A percentile compares a stretch with the other conserved stretches of the same genome.
These are phyloP conservation scores for Nesogale talazaci DNA, from an alignment of 2,113 vertebrate species.

Conservation along the genomic window DNA sequence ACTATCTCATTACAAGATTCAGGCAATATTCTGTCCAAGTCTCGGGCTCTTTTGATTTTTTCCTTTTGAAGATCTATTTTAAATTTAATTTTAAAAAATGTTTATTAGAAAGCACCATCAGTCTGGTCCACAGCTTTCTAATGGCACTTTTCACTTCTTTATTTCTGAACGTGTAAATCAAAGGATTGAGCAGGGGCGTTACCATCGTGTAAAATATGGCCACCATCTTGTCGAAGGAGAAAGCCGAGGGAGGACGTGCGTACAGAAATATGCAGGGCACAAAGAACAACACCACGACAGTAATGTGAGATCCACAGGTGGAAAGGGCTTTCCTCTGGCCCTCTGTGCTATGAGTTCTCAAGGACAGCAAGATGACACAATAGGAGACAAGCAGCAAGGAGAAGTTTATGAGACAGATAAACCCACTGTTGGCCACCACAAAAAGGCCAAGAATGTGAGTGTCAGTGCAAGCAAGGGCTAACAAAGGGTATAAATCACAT, in stretches of 20 bases:
- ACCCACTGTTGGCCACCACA: not conserved
- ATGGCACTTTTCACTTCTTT: not conserved
- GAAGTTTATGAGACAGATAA: not conserved
- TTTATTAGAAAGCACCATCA: not conserved
- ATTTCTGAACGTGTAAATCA: not conserved
- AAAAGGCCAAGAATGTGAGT: not conserved
- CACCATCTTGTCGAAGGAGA: not conserved
- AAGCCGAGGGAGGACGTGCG: not conserved
- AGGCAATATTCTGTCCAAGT: no score
- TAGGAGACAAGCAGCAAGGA: not conserved
- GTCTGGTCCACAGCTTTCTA: not conserved
- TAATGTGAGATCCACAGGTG: not conserved
- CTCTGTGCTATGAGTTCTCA: not conserved
- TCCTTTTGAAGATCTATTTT: not conserved
- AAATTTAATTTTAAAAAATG: not conserved
- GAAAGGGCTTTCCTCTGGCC: not conserved
- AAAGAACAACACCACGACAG: not conserved
- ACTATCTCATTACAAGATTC: no score
- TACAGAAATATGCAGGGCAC: not conserved
- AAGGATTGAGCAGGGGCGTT: not conserved
- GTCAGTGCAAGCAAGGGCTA: not conserved
- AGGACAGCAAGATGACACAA: not conserved
- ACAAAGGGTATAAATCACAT: not conserved
- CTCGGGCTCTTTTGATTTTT: not conserved
- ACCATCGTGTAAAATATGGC: not conserved